A percentile compares a stretch with the other conserved stretches of the same genome.
These are phyloP conservation scores for Halocynthia aurantium DNA, from an alignment of 23 tunicate species.

Conservation along the genomic window DNA sequence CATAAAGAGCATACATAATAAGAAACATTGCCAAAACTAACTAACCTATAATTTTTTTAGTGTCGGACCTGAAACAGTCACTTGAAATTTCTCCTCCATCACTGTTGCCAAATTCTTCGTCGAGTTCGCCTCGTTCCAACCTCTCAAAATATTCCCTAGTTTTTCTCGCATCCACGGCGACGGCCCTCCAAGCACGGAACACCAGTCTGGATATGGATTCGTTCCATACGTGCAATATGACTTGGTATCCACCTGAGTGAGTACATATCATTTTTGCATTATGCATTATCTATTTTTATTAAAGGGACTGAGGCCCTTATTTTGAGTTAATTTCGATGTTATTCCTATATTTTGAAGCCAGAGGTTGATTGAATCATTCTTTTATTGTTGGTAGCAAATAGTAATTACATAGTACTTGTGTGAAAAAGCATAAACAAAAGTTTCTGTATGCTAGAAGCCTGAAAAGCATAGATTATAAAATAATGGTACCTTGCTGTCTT, in stretches of 20 bases:
- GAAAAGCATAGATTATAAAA: too few species aligned
- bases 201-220: slow-evolving; percentile 43
- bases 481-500: slow-evolving; percentile 47
- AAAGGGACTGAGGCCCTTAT: too few species aligned
- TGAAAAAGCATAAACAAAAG: too few species aligned
- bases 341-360: too few species aligned
- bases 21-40: too few species aligned
- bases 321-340: too few species aligned
- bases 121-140: slow-evolving; percentile 83
- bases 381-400: too few species aligned
- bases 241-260: slow-evolving; percentile 48
- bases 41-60: too few species aligned
- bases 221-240: slow-evolving; percentile 46
- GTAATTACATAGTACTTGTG: too few species aligned
- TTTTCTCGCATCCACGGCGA: slow-evolving; percentile 71
- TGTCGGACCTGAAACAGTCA: slow-evolving; percentile 9
- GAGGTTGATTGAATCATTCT: too few species aligned
- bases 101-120: slow-evolving; percentile 51
- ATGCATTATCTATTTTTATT: not conserved
- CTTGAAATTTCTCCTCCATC: slow-evolving; percentile 1
- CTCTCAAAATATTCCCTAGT: slow-evolving; percentile 91
- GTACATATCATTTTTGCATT: not conserved
- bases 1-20: not conserved
- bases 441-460: too few species aligned
- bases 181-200: slow-evolving; percentile 69